Base-by-base conservation (phyloP, 2,888 invertebrate genomes). In the Acholoe squamosa region DNA sequence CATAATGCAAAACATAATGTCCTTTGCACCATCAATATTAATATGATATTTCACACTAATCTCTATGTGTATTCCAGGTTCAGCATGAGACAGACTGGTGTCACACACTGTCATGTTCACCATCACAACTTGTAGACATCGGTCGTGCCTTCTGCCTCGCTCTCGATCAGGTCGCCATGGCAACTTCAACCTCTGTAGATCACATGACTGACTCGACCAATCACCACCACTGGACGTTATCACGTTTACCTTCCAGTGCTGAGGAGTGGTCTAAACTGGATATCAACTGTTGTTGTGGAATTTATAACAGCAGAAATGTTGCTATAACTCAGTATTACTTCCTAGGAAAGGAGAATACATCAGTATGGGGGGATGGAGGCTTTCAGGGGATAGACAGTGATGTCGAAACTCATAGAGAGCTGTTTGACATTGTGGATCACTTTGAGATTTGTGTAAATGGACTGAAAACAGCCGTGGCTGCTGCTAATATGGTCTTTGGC, bases 401-500 rank as follows among this genome's bases (percentile, higher is more conserved):
- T 89, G 43, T 43, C 5, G 43, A 43, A 3, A 43, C 43, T 10
- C 43, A 43, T 3, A 43, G 43, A 10, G 43, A 43, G 89, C 76
- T 56, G 14, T 25, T 54, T 33, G 61, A n/a, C 51, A 67, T 43
- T 51, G 28, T 92, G 51, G 94, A 94, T 91, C 90, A 91, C 34
- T 91, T 92, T 56, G 88, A 91, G 28, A 91, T 92, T 86, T 91
- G 92, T 90, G 77, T 92, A 16, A 93, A 93, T 92, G 93, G 94
- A n/a, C 76, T 94, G 25, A 92, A 92, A 71, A 93, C 92, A 14
- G 93, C 93, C 10, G 92, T 94, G 0, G 89, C 93, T 52, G 93
- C 93, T n/a, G 93, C 94, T 25, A 92, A 92, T 77, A 92, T 93
- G 84, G 92, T 94, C 5, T 84, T 94, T 16, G 93, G 92, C 25